Conservation (phyloP, 2,888 invertebrate species). For the Parapristionchus giblindavisi region DNA sequence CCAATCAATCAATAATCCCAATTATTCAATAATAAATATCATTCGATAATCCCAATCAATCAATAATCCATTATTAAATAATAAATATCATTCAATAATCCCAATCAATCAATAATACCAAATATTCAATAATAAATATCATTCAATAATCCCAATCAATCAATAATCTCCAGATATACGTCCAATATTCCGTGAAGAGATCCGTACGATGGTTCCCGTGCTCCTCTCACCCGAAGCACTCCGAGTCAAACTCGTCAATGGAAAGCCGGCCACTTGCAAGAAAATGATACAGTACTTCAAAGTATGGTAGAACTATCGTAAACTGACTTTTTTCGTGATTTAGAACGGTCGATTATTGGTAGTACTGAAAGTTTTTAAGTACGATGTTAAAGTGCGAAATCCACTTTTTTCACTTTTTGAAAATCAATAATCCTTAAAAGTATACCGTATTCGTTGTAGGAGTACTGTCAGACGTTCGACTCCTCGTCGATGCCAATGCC, state of each 20-base stretch:
- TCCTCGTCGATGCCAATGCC: conserved; percentile 59
- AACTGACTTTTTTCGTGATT: too few relatives aligned
- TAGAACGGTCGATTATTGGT: too few relatives aligned
- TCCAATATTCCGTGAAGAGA: conserved; percentile 63
- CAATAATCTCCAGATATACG: conserved; percentile 53
- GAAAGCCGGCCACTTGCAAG: conserved; percentile 63
- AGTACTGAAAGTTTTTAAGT: too few relatives aligned
- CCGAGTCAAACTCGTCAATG: conserved; percentile 62
- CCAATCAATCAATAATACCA: background rate
- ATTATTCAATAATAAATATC: too few relatives aligned
- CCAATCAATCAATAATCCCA: too few relatives aligned
- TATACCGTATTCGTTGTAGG: conserved; percentile 44
- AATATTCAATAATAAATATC: background rate
- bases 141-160: background rate
- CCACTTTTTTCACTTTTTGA: background rate
- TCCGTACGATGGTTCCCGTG: conserved; percentile 61
- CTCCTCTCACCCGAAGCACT: conserved; percentile 59
- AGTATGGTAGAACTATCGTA: conserved; percentile 37
- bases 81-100: background rate
- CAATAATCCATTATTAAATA: too few relatives aligned
- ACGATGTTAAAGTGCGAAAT: too few relatives aligned
- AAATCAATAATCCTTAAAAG: background rate
- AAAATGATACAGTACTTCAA: conserved; percentile 66
- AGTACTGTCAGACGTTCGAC: conserved; percentile 63
- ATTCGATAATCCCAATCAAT: too few relatives aligned